Conservation (phyloP, 2,888 invertebrate genomes). For the Orthosia incerta region DNA sequence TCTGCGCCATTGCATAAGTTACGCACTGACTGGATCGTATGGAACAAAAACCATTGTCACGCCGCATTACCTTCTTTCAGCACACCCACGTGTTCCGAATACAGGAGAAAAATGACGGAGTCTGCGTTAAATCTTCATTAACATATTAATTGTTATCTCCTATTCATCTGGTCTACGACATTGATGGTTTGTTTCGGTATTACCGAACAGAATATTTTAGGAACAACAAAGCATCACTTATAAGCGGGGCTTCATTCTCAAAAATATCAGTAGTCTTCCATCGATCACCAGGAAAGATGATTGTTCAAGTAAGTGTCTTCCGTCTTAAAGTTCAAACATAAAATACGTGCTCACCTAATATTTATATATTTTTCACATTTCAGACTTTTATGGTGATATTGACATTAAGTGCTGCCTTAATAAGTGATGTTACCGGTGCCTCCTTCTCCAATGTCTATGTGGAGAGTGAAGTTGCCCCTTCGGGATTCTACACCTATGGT, state of each 20-base stretch:
- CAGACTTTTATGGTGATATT: conserved; percentile 72
- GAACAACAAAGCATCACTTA: conserved; percentile 85
- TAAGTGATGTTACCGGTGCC: conserved; percentile 70
- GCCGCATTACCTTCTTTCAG: conserved; percentile 80
- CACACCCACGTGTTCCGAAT: conserved; percentile 84
- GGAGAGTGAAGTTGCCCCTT: conserved; percentile 74
- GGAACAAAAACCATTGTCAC: conserved; percentile 81
- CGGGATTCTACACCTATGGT: conserved; percentile 79
- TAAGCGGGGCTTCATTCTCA: conserved; percentile 82
- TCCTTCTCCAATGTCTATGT: conserved; percentile 84
- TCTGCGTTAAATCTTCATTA: conserved; percentile 86
- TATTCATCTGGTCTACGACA: conserved; percentile 87
- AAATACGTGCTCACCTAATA: neutral
- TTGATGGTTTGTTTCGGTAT: conserved; percentile 90
- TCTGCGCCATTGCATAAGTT: conserved; percentile 77
- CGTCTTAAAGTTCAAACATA: neutral
- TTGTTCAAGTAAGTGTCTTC: conserved; percentile 82
- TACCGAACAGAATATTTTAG: conserved; percentile 88
- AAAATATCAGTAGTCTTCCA: conserved; percentile 87
- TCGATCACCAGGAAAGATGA: conserved; percentile 86
- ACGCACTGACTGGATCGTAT: conserved; percentile 73
- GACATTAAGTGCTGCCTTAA: conserved; percentile 68
- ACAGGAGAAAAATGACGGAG: conserved; percentile 76
- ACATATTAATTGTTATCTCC: conserved; percentile 87
- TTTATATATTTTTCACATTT: conserved; percentile 65